Percentiles rank a stretch among this genome's conserved stretches.
Evolutionary conservation across 1,140 invertebrate species (phyloP).

Genomic region (Bradysia coprophila): DNA sequence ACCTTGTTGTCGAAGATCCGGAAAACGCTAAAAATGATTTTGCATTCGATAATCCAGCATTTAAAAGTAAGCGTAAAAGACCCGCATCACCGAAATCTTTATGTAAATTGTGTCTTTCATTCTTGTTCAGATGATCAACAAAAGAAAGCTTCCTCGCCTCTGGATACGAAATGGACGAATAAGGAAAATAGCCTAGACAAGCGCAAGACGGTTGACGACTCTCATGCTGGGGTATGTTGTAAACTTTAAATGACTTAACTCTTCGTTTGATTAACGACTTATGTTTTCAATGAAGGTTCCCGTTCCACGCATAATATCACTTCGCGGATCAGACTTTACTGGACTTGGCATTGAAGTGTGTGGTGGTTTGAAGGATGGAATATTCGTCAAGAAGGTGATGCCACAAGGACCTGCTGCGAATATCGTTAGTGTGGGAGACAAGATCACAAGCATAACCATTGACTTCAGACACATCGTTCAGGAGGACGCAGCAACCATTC

Average conservation of each 20-base stretch:
- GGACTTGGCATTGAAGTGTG: constrained; percentile 79
- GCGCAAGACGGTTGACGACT: constrained; percentile 40
- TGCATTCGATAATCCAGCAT: constrained; percentile 64
- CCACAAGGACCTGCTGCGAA: constrained; percentile 73
- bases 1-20: constrained; percentile 48
- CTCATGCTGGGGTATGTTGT: constrained; percentile 36
- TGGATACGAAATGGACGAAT: constrained; percentile 20
- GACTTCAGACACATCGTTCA: constrained; percentile 75
- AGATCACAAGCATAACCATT: constrained; percentile 67
- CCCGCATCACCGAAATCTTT: constrained; percentile 5
- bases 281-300: constrained; percentile 4
- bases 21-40: constrained; percentile 51
- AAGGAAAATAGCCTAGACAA: constrained; percentile 27
- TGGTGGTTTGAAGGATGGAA: constrained; percentile 77
- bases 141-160: constrained; percentile 1
- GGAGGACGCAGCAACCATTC: constrained; percentile 74
- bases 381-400: constrained; percentile 71
- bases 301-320: constrained; percentile 32
- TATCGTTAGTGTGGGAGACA: constrained; percentile 65
- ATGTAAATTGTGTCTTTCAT: background rate
- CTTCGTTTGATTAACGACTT: background rate
- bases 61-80: constrained; percentile 30
- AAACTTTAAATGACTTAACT: background rate
- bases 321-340: constrained; percentile 74
- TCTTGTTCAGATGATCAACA: constrained; percentile 2